Evolutionary conservation across 2,113 vertebrate species (phyloP).

Genomic region (Hemicordylus capensis): DNA sequence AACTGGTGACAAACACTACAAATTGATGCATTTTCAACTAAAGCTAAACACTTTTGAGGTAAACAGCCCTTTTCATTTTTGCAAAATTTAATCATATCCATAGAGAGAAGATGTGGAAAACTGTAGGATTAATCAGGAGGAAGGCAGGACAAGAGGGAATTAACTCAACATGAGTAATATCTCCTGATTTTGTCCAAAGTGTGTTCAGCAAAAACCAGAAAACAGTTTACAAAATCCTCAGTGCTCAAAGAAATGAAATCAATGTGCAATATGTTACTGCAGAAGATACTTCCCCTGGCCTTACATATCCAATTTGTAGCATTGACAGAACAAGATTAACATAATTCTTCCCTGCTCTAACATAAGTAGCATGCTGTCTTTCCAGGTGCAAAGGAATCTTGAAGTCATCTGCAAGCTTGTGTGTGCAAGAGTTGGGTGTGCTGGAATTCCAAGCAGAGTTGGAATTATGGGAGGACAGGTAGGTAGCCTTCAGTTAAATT

Average conservation of each 20-base stretch:
- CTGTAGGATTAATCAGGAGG: not conserved
- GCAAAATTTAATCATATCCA: not conserved
- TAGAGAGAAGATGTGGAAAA: not conserved
- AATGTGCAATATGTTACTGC: not conserved
- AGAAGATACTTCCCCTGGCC: not conserved
- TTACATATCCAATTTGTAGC: not conserved
- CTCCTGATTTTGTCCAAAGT: not conserved
- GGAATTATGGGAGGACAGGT: no score
- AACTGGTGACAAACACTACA: not conserved
- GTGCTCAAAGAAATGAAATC: not conserved
- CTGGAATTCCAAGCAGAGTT: not conserved
- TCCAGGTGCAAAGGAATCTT: not conserved
- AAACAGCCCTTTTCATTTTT: not conserved
- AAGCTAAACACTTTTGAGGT: not conserved
- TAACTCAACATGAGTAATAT: not conserved
- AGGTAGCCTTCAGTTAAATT: no score
- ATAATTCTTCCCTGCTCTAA: not conserved
- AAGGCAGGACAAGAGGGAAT: not conserved
- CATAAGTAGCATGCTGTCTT: conserved; percentile 28
- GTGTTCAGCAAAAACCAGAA: not conserved
- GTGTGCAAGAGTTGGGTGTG: not conserved
- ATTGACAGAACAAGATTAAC: conserved; percentile 3
- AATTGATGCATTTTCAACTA: not conserved
- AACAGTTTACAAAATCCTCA: not conserved
- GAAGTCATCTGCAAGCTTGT: conserved; percentile 27